phyloP scores from a whole-genome alignment of 2,797 vertebrate genomes.

The Delichon dasypus region DNA sequence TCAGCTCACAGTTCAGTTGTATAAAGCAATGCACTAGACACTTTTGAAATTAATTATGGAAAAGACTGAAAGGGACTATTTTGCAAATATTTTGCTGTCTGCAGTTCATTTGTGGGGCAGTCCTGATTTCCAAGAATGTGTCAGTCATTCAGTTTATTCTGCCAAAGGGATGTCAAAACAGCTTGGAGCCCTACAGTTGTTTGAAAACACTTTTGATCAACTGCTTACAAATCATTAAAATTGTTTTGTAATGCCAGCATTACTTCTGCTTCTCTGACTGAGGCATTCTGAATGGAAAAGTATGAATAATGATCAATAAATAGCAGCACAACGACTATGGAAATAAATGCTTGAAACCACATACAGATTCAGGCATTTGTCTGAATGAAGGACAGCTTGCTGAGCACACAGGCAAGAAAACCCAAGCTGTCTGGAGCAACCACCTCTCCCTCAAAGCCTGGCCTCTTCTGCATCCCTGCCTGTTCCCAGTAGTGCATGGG shows the following conservation, averaged over 20 bases:
- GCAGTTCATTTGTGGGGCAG: not conserved
- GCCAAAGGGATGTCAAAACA: not conserved
- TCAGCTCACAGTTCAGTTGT: not conserved
- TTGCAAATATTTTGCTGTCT: not conserved
- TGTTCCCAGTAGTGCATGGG: fast-evolving
- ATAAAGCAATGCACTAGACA: not conserved
- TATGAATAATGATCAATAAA: not conserved
- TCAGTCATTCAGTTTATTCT: not conserved
- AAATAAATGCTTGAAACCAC: not conserved
- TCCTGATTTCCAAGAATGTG: not conserved
- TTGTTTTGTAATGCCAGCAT: not conserved
- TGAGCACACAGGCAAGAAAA: not conserved
- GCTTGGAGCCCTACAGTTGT: not conserved
- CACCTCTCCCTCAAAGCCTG: not conserved
- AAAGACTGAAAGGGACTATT: not conserved
- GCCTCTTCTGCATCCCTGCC: not conserved
- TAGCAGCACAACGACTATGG: not conserved
- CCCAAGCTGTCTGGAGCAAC: not conserved
- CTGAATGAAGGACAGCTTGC: not conserved
- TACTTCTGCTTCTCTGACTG: not conserved
- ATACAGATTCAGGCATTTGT: not conserved
- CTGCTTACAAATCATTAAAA: not conserved
- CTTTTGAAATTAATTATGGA: not conserved
- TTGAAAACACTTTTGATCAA: not conserved
- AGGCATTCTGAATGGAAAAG: constrained; percentile 1